Evolutionary conservation across 2,113 vertebrate genomes (phyloP), one percentile per base, ranked within the genome.

Genomic region (Sapayoa aenigma): DNA sequence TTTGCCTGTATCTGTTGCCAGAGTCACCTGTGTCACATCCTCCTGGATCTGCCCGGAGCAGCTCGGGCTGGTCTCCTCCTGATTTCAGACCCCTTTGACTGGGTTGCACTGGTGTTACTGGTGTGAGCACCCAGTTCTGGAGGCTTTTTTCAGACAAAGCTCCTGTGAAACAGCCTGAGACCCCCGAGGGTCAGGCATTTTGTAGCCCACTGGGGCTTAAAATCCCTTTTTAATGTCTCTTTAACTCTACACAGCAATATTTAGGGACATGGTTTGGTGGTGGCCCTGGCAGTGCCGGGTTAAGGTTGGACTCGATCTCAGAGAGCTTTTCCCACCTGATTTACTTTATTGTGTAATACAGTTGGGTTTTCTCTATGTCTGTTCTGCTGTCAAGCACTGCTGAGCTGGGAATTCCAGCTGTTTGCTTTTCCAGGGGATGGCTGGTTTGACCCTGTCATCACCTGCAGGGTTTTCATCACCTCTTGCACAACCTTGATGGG

Each of bases 1-100:
- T 27, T 78, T 14, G 9, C 46, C 33, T 2, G 0, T 31, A 5
- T 30, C 52, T n/a, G 3, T 35, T 63, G 44, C 52, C 4, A 0
- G 30, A 14, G 31, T 27, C 31, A 9, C 59, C 31, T 7, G 55
- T 53, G 62, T 33, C 56, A 2, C 74, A 5, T 31, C 79, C 31
- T 17, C 6, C 42, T 39, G 17, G 35, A 14, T 66, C 60, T 63
- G 42, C 62, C 72, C 52, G 5, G 30, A 49, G 62, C 44, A 31
- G 7, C n/a, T 47, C 1, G 4, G 31, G 39, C 46, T 5, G 37
- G 6, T 44, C 18, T 39, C 39, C 25, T 69, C n/a, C 59, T 27
- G 11, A 5, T 24, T 80, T 25, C 49, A 28, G 53, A 42, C 16
- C 50, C 53, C 14, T 33, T 35, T 3, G 3, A 16, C 47, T 39